Base-by-base conservation (phyloP, 2,113 vertebrate genomes). In the Pterocles burchelli region DNA sequence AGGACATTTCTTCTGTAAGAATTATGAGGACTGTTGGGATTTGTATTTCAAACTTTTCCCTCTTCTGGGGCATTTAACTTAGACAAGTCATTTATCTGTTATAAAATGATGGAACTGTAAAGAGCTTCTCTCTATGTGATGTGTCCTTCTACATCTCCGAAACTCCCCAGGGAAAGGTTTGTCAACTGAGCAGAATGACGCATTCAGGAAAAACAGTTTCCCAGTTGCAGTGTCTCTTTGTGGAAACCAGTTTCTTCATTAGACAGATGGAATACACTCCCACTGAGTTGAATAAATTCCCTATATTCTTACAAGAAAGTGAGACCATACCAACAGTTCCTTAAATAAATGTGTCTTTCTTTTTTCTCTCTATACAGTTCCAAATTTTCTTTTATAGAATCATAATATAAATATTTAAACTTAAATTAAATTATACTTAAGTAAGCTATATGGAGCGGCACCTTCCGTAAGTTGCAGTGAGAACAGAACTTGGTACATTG, bases 241-340 rank as follows among this genome's bases (percentile, higher is more conserved):
- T 88, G 51, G 57, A 85, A 94, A 94, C 90, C 92, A 90, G 88
- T 76, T 88, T 74, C 71, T 95, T 95, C 96, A 95, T 96, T 94
- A 96, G 90, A 94, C 95, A 96, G 92, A 94, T 88, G 95, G 94
- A 95, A 96, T 95, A 93, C 82, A 86, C 90, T 95, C 82, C 90
- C 79, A 94, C 92, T 81, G 88, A 91, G 76, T 48, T 84, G 94
- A 97, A 95, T 84, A 95, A 94, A 96, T 95, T 95, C 80, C 31
- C 89, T 89, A 70, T 77, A 86, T 85, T 90, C 72, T 92, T 92
- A 55, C 72, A 93, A 86, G 75, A 93, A 94, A 96, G 82, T 89
- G 88, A 82, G 62, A 95, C 81, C 48, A 75, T 78, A 73, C 24
- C 31, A 94, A 71, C 93, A 82, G 85, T 28, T 95, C 61, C 54